Evolutionary conservation across 2,888 invertebrate genomes (phyloP), one percentile per base, ranked within the genome.

Genomic region (Scelioninae gen. 2): DNA sequence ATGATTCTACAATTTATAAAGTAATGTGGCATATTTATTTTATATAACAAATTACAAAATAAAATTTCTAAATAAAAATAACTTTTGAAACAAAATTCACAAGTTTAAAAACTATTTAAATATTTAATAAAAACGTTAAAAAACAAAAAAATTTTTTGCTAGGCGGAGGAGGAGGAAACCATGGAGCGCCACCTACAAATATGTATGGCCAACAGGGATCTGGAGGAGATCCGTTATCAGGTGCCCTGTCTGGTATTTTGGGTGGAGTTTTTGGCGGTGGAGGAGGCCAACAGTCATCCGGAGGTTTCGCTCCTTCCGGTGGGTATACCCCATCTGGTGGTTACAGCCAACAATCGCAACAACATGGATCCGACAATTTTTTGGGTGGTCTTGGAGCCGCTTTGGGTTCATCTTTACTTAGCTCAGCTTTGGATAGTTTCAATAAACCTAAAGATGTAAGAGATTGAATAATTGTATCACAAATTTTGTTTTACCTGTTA

Each of bases 261-360:
- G 84, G 85, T 16, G 82, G 82, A 18, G 83, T 85, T 73, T 76
- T 85, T 10, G 81, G 81, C 3, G 81, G 83, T 19, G 81, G 82
- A n/a, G 79, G 80, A 4, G 78, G 74, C 48, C 74, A 80, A 46
- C 52, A 52, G 4, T 45, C 43, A 2, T 77, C 81, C 5, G 84
- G 84, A 16, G 72, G 68, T 0, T 81, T 82, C 61, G 82, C 81
- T 48, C 81, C 83, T n/a, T 76, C 81, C 4, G 85, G 84, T 25
- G 73, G 72, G 0, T 83, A 83, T 58, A 83, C 82, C 43, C 81
- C 81, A 25, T 77, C 81, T 10, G 85, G 84, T 19, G 81, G 81
- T 11, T 82, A 83, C 15, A 76, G 73, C 41, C 75, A 80, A 2
- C 72, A 43, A 61, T 61, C 74, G 1, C 78, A 73, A 18, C 61